These are phyloP conservation scores for Scortum barcoo DNA, from an alignment of 2,113 vertebrate species.

Conservation along the genomic window DNA sequence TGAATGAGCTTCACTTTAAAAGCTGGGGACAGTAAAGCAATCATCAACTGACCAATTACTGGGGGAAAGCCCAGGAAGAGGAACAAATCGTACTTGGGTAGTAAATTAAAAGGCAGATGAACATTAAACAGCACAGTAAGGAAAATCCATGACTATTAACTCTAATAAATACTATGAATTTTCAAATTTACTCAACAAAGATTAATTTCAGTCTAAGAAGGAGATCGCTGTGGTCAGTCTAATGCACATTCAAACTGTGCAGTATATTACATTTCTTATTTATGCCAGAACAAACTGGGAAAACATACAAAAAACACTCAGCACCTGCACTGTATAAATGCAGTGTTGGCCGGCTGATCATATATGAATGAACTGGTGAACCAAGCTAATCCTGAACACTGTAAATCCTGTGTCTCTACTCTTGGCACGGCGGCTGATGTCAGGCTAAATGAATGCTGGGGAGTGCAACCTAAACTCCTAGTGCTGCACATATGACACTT, in stretches of 20 bases:
- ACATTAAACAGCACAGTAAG: not conserved
- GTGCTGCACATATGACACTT: slow-evolving; percentile 67
- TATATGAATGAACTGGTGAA: slow-evolving; percentile 51
- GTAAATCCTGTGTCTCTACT: slow-evolving; percentile 55
- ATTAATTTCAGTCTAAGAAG: not conserved
- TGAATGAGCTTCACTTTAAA: not conserved
- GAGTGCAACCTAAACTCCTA: slow-evolving; percentile 48
- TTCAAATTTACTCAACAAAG: not conserved
- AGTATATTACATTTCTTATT: not conserved
- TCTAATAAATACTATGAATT: not conserved
- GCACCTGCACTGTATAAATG: slow-evolving; percentile 14
- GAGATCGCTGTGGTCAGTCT: not conserved
- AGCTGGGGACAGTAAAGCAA: not conserved
- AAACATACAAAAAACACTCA: not conserved
- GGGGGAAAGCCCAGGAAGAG: not conserved
- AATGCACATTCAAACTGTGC: not conserved
- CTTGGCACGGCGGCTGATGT: slow-evolving; percentile 41
- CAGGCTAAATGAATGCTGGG: slow-evolving; percentile 61
- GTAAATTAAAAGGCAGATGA: not conserved
- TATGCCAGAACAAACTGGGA: not conserved
- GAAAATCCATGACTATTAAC: not conserved
- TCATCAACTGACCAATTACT: not conserved
- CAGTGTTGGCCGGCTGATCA: slow-evolving; percentile 28
- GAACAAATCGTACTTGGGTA: not conserved
- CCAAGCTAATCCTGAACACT: slow-evolving; percentile 29